A percentile compares a stretch with the other conserved stretches of the same genome.
phyloP scores from a whole-genome alignment of 2,113 vertebrate genomes.

The Gobiocypris rarus region DNA sequence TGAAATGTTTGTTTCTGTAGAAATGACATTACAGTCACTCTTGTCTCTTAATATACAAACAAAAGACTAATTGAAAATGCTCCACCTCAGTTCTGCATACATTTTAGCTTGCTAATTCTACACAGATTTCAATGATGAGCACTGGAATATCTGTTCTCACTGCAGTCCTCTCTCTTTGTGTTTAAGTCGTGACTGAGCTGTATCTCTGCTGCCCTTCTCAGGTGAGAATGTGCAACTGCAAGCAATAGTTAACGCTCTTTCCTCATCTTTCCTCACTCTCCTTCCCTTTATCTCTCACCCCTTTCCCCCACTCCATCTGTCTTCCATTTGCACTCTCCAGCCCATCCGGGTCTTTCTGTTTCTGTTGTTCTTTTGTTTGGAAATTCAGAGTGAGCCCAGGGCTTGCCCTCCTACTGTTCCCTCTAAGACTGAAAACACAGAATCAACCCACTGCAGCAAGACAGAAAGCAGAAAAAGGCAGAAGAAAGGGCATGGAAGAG shows the following conservation, averaged over 20 bases:
- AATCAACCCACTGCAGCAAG: constrained; percentile 11
- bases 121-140: neutral
- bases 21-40: neutral
- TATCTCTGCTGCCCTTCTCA: constrained; percentile 78
- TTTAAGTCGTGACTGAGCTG: constrained; percentile 61
- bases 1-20: constrained; percentile 7
- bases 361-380: constrained; percentile 35
- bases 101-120: neutral
- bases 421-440: constrained; percentile 32
- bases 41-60: neutral
- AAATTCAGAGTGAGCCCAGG: constrained; percentile 20
- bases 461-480: constrained; percentile 36
- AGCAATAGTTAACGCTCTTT: neutral
- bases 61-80: constrained; percentile 4
- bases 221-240: constrained; percentile 64
- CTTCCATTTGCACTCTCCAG: constrained; percentile 20
- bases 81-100: neutral
- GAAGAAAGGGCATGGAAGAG: constrained; percentile 64
- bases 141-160: neutral
- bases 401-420: constrained; percentile 31
- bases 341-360: constrained; percentile 21
- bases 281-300: neutral
- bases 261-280: neutral
- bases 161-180: constrained; percentile 2
- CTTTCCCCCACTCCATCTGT: constrained; percentile 11